phyloP scores from a whole-genome alignment of 2,113 vertebrate genomes.

The Thunnus maccoyii region DNA sequence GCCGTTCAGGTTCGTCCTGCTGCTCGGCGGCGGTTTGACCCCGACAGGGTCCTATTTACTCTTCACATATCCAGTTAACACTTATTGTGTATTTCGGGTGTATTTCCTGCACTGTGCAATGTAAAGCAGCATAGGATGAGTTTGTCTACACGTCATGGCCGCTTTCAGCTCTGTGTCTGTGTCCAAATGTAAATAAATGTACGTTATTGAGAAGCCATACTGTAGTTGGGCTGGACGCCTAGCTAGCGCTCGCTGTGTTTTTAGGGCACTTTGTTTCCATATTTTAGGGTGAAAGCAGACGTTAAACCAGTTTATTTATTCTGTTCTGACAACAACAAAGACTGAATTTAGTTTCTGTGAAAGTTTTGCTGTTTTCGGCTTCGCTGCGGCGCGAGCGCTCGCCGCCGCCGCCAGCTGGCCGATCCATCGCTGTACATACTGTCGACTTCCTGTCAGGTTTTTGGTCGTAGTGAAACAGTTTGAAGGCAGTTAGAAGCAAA shows the following conservation, averaged over 20 bases:
- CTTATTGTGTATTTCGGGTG: constrained; percentile 19
- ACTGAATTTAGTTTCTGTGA: constrained; percentile 59
- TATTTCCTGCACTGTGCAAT: constrained; percentile 8
- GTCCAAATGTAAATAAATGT: constrained; percentile 58
- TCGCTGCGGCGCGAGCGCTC: constrained; percentile 42
- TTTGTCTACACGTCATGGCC: constrained; percentile 1
- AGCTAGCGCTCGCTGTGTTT: constrained; percentile 34
- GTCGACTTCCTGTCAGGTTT: constrained; percentile 56
- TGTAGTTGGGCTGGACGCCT: constrained; percentile 11
- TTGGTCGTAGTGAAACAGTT: constrained; percentile 63
- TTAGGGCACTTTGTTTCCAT: constrained; percentile 46
- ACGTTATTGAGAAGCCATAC: constrained; percentile 64
- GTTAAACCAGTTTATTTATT: constrained; percentile 61
- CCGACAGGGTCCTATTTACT: constrained; percentile 7
- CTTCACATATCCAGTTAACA: constrained; percentile 22
- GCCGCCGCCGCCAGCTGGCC: background rate
- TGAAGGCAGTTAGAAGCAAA: constrained; percentile 59
- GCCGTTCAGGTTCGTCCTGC: no score
- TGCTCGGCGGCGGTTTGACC: background rate
- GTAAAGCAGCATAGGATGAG: constrained; percentile 24
- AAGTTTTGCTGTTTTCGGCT: constrained; percentile 36
- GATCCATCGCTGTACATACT: constrained; percentile 42
- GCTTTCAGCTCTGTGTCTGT: constrained; percentile 22
- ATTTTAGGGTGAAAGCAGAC: constrained; percentile 17
- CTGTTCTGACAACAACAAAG: constrained; percentile 2